Conservation (phyloP, 2,888 invertebrate species). For the Lottia scabra region DNA sequence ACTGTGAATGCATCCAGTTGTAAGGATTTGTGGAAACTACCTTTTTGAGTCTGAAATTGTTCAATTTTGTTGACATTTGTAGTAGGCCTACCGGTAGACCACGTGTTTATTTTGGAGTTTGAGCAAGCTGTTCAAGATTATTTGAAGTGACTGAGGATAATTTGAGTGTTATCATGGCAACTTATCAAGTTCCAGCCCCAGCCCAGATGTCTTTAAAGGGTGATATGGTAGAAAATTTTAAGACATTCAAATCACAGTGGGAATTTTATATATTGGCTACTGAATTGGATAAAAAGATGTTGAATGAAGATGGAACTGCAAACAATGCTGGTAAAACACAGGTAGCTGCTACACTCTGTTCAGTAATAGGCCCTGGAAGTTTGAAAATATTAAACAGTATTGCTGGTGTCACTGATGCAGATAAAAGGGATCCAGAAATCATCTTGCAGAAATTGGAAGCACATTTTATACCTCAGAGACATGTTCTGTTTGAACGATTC, state of each 20-base stretch:
- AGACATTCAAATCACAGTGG: background rate
- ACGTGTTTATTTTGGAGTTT: no score
- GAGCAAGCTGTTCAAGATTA: no score
- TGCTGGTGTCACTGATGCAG: background rate
- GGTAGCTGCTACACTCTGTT: background rate
- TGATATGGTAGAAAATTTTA: background rate
- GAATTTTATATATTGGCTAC: background rate
- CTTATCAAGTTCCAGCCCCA: background rate
- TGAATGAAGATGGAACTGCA: background rate
- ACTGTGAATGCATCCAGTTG: constrained; percentile 3
- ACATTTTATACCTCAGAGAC: background rate
- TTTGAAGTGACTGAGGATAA: background rate
- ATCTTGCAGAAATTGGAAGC: background rate
- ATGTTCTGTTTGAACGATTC: background rate
- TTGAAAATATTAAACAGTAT: background rate
- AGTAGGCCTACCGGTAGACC: no score
- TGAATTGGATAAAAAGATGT: background rate
- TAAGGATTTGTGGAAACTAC: no score
- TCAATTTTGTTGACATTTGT: no score
- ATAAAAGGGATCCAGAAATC: background rate
- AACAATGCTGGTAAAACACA: background rate
- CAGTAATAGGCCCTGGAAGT: background rate
- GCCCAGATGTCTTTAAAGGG: background rate
- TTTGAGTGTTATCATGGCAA: background rate
- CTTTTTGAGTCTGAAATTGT: no score